Conservation (phyloP, 2,888 invertebrate genomes). For the Hoplodrina blanda region DNA sequence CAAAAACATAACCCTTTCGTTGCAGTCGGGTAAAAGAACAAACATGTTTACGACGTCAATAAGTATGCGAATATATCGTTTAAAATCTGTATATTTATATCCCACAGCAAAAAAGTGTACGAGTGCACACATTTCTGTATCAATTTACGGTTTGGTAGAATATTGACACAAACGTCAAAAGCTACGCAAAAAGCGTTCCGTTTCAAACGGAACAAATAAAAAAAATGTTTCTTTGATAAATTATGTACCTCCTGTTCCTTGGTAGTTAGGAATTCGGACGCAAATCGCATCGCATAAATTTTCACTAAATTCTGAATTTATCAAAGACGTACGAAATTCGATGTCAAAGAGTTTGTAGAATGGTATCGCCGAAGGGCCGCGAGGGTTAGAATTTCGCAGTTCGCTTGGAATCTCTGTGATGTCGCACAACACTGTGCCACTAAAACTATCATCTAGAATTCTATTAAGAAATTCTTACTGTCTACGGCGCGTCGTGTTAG, state of each 20-base stretch:
- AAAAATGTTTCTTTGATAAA: slow-evolving; percentile 63
- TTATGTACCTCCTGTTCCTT: slow-evolving; percentile 58
- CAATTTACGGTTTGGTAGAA: slow-evolving; percentile 43
- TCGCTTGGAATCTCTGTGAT: slow-evolving; percentile 76
- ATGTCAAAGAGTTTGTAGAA: slow-evolving; percentile 76
- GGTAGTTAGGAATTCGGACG: slow-evolving; percentile 60
- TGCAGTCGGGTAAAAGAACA: too few relatives aligned
- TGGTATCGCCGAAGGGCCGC: slow-evolving; percentile 64
- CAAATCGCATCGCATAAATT: slow-evolving; percentile 62
- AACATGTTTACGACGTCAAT: slow-evolving; percentile 1
- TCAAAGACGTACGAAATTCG: slow-evolving; percentile 68
- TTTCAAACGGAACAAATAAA: slow-evolving; percentile 41
- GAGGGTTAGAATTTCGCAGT: slow-evolving; percentile 72
- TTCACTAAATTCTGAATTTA: slow-evolving; percentile 69
- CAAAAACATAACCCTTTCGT: too few relatives aligned
- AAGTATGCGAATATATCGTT: background rate
- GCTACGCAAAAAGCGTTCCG: slow-evolving; percentile 27
- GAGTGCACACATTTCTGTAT: slow-evolving; percentile 29
- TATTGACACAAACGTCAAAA: slow-evolving; percentile 53
- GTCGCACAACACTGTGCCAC: slow-evolving; percentile 66
- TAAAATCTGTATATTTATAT: slow-evolving; percentile 18
- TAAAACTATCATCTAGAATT: slow-evolving; percentile 73
- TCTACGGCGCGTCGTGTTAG: slow-evolving; percentile 32
- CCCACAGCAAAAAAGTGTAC: slow-evolving; percentile 9
- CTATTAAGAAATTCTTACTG: slow-evolving; percentile 71